These are phyloP conservation scores for Leptopilina boulardi DNA, from an alignment of 1,140 invertebrate genomes.

Conservation along the genomic window DNA sequence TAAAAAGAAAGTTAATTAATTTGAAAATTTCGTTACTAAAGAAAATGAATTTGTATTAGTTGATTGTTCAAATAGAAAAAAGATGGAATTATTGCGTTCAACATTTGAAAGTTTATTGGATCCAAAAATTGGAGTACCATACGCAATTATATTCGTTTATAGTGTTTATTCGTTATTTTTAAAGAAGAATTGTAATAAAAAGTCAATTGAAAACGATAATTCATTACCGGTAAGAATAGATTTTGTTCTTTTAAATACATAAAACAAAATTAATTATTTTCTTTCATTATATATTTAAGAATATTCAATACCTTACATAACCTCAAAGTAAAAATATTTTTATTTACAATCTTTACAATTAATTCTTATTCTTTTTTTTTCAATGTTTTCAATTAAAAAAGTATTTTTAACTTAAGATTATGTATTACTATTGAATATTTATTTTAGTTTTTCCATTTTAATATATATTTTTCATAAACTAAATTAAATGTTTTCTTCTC, in stretches of 20 bases:
- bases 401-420: no score
- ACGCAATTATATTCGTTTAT: slow-evolving; percentile 45
- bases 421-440: no score
- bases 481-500: not conserved
- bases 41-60: no score
- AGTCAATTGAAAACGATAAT: not conserved
- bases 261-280: not conserved
- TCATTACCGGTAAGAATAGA: not conserved
- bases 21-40: no score
- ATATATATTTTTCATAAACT: not conserved
- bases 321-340: no score
- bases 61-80: not conserved
- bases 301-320: no score
- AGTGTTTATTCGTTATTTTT: slow-evolving; percentile 41
- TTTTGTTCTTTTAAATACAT: not conserved
- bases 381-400: no score
- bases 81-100: slow-evolving; percentile 30
- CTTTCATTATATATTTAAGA: not conserved
- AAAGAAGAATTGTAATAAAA: slow-evolving; percentile 38
- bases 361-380: no score
- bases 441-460: not conserved
- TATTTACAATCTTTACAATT: no score
- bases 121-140: slow-evolving; percentile 40
- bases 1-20: no score
- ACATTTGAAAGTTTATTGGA: slow-evolving; percentile 34